Evolutionary conservation across 1,140 invertebrate species (phyloP).

Genomic region (Neodiprion fabricii): DNA sequence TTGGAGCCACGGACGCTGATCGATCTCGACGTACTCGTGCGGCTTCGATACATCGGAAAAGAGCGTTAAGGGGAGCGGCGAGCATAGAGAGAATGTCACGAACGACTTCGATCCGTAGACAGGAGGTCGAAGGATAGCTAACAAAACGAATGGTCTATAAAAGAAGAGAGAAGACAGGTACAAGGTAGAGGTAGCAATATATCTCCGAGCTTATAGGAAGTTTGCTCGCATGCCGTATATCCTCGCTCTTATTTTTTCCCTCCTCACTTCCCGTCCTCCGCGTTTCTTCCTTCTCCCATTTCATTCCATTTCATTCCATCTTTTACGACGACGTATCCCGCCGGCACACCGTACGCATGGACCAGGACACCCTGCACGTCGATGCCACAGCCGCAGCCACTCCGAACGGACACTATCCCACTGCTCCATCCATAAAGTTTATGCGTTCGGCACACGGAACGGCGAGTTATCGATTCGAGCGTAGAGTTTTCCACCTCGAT

Average conservation of each 20-base stretch:
- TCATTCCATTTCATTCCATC: slow-evolving; percentile 3
- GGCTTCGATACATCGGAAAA: no score
- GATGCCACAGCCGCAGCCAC: not conserved
- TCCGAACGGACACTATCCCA: not conserved
- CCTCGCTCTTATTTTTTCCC: not conserved
- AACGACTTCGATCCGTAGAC: not conserved
- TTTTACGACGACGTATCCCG: not conserved
- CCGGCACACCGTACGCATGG: not conserved
- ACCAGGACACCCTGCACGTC: not conserved
- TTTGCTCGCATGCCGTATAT: slow-evolving; percentile 11
- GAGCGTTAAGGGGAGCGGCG: not conserved
- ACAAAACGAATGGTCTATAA: slow-evolving; percentile 11
- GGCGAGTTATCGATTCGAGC: no score
- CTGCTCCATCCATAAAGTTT: no score
- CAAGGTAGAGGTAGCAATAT: slow-evolving; percentile 5
- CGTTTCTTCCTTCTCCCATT: not conserved
- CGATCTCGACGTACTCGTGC: not conserved
- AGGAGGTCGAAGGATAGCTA: slow-evolving; percentile 5
- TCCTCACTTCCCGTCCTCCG: not conserved
- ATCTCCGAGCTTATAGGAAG: slow-evolving; percentile 13
- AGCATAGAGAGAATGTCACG: not conserved
- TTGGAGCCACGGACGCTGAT: not conserved
- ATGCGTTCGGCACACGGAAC: no score
- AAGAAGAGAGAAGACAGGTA: slow-evolving; percentile 11
- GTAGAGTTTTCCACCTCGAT: no score